Base-by-base conservation (phyloP, 2,888 invertebrate species). In the Agrochola lychnidis region DNA sequence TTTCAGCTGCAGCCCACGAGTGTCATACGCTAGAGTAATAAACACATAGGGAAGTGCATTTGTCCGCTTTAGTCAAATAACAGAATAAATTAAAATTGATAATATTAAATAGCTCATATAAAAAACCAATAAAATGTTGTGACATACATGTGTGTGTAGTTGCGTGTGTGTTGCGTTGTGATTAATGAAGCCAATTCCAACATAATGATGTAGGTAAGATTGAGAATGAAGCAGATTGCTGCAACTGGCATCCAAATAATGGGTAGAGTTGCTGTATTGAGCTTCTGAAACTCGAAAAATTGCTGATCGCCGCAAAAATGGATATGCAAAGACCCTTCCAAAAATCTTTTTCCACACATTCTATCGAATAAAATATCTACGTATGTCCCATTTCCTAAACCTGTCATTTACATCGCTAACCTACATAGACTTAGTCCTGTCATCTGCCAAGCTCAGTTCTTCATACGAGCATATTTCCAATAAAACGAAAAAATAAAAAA, bases 331-430 rank as follows among this genome's bases (percentile, higher is more conserved):
- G 9, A 2, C 2, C 30, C 16, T 22, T 0, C 5, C 4, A 40
- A 51, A 51, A 25, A 48, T 19, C 14, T 16, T 48, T 22, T 45
- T 53, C 12, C 30, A 36, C 10, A 45, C 7, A n/a, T 73, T 73
- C 6, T 51, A 36, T 53, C 22, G 16, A 64, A 42, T 3, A 61
- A 53, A 56, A n/a, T 48, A 48, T 0, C 2, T n/a, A 5, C 36
- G 0, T 25, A 22, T 16, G 19, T 59, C 22, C 25, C 36, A 64
- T 73, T 72, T 73, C n/a, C 48, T 12, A 73, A 40, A 80, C 63
- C 81, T 80, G 81, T 78, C 63, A 73, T 36, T 53, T 73, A 51
- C 64, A 78, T 22, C 16, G 73, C 36, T 81, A 7, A 59, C 81
- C 64, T 59, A 64, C 57, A 36, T 57, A 22, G 0, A 72, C 12